Percentiles rank a stretch among this genome's conserved stretches.
phyloP scores from a whole-genome alignment of 92 coral and sea anemone species.

The Phymanthus crucifer region DNA sequence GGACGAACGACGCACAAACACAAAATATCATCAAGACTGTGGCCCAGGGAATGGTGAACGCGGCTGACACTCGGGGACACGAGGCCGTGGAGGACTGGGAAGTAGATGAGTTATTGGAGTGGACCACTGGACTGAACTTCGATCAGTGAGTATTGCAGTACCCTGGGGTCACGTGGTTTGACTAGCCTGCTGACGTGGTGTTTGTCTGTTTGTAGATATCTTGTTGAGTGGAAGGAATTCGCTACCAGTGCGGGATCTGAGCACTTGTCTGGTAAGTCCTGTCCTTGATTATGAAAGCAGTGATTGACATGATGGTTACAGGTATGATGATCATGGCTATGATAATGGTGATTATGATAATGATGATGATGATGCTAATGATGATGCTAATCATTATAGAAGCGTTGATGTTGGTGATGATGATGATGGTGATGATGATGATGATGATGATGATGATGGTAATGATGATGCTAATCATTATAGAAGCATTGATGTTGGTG shows the following conservation, averaged over 20 bases:
- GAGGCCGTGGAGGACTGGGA: conserved; percentile 99
- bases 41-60: conserved; percentile 81
- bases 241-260: conserved; percentile 95
- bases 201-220: conserved; percentile 52
- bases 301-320: neutral
- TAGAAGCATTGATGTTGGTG: neutral
- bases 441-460: neutral
- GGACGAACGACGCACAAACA: conserved; percentile 59
- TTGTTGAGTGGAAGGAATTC: conserved; percentile 88
- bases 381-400: neutral
- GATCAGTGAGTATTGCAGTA: conserved; percentile 65
- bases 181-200: neutral
- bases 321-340: neutral
- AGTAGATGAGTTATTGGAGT: conserved; percentile 94
- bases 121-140: conserved; percentile 95
- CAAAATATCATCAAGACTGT: conserved; percentile 71
- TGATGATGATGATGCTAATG: neutral
- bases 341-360: neutral
- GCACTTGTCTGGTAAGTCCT: conserved; percentile 59
- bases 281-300: no score
- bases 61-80: conserved; percentile 77
- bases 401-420: neutral
- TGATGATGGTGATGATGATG: neutral
- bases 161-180: neutral
- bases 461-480: neutral